Evolutionary conservation across 2,113 vertebrate species (phyloP), one percentile per base, ranked within the genome.

Genomic region (Capra hircus): DNA sequence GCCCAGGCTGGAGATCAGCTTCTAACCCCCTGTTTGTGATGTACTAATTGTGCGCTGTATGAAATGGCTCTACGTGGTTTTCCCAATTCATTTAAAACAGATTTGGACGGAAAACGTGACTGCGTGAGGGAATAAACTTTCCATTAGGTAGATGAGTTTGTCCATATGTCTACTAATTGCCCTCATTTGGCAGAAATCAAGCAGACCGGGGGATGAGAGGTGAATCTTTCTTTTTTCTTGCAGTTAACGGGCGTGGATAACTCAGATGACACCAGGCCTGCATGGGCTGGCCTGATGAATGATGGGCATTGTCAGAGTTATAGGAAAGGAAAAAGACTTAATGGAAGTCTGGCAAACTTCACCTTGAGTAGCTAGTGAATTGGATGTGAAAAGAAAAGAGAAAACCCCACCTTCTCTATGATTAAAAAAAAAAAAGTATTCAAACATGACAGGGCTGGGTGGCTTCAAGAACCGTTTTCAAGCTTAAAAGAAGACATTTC

Each of bases 301-400:
- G 89, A 36, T 53, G 16, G 40, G n/a, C 59, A 80, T 91, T 89
- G 97, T 84, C 52, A 93, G 82, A 88, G 80, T 71, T 53, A 36
- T 23, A 90, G 64, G 45, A 23, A 96, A 92, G 74, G 52, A 90
- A 78, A 93, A 33, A 85, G 59, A 92, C 50, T 67, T 85, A 96
- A 93, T 93, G 92, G 60, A 88, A 92, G 45, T 87, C 91, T 97
- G 83, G 71, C 45, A 93, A 27, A 93, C 55, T 89, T 98, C 94
- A 96, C 48, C 71, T 36, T 88, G 85, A 92, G 16, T 28, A 40
- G 40, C 28, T 59, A 74, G 50, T 85, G 86, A 93, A 91, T 84
- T 95, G 74, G 78, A 84, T 96, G 33, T 91, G 86, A 95, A 94
- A 93, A 85, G 19, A 30, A n/a, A 96, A 91, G 25, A 17, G 25